Percentiles rank a stretch among this genome's conserved stretches.
Evolutionary conservation across 2,797 vertebrate species (phyloP).

Genomic region (Lophotriccus pileatus): DNA sequence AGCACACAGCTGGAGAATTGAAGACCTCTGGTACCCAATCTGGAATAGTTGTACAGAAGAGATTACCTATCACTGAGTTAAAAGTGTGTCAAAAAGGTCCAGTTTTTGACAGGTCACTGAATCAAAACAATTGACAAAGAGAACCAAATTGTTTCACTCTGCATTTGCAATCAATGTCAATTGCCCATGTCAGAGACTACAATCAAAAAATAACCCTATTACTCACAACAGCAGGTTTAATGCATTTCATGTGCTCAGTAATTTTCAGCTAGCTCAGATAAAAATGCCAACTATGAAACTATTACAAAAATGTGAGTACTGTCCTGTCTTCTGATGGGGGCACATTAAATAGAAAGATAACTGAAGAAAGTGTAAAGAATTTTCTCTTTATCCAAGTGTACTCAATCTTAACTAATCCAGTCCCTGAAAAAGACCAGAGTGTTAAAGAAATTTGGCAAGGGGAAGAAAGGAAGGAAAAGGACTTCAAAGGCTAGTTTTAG

Average conservation of each 20-base stretch:
- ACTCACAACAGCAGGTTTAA: conserved; percentile 25
- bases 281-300: neutral
- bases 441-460: neutral
- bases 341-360: neutral
- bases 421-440: neutral
- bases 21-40: neutral
- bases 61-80: neutral
- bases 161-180: conserved; percentile 6
- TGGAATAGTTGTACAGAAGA: neutral
- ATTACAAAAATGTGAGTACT: neutral
- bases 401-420: neutral
- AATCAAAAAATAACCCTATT: neutral
- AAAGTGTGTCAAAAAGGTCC: conserved; percentile 7
- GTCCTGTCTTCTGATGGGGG: neutral
- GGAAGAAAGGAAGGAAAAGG: neutral
- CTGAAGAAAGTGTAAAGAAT: neutral
- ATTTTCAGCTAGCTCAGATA: neutral
- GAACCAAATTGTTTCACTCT: neutral
- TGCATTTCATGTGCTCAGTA: neutral
- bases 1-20: neutral
- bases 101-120: conserved; percentile 10
- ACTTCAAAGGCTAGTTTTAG: neutral
- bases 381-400: neutral
- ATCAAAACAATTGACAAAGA: conserved; percentile 5
- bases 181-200: neutral